phyloP scores from a whole-genome alignment of 2,797 vertebrate genomes.

The Choloepus didactylus region DNA sequence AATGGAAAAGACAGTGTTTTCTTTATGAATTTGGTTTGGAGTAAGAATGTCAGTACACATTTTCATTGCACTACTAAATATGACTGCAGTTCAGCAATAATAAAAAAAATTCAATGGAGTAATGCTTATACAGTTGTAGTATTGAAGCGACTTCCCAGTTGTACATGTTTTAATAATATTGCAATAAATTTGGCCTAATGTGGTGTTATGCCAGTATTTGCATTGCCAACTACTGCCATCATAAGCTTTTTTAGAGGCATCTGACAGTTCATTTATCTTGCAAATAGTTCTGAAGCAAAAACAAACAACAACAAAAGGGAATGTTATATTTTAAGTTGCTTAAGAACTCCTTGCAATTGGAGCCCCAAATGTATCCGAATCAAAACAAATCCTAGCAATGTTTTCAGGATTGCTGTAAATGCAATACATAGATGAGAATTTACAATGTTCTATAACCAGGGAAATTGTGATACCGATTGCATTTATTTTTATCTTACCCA shows the following conservation, averaged over 20 bases:
- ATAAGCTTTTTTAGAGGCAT: constrained; percentile 69
- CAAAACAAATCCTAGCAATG: constrained; percentile 61
- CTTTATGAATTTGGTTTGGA: neutral
- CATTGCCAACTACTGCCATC: constrained; percentile 65
- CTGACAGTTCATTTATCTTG: constrained; percentile 83
- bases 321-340: constrained; percentile 82
- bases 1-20: neutral
- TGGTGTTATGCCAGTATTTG: constrained; percentile 39
- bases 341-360: constrained; percentile 80
- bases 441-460: constrained; percentile 81
- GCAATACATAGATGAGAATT: constrained; percentile 79
- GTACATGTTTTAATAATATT: constrained; percentile 49
- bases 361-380: constrained; percentile 58
- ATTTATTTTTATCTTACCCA: constrained; percentile 87
- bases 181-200: constrained; percentile 64
- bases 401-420: constrained; percentile 80
- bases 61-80: neutral
- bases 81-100: neutral
- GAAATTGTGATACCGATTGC: constrained; percentile 83
- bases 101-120: neutral
- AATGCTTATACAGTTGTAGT: neutral
- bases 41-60: neutral
- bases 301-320: constrained; percentile 74
- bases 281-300: constrained; percentile 79
- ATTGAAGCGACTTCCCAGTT: neutral